Evolutionary conservation across 2,113 vertebrate species (phyloP).

Genomic region (Prietella phreatophila): DNA sequence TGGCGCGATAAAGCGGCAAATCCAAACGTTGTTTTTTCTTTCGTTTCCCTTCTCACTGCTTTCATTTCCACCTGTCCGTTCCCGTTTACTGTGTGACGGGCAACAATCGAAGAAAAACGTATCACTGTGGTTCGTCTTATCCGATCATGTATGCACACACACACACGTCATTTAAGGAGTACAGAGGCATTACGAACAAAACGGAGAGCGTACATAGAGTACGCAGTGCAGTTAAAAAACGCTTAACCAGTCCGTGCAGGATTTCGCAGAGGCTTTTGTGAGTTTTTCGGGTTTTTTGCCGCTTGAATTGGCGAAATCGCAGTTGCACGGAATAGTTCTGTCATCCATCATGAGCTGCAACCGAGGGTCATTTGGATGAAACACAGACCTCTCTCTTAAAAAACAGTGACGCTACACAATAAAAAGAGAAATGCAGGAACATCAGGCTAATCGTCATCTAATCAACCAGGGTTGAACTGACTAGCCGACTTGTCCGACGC

Average conservation of each 20-base stretch:
- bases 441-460: conserved; percentile 7
- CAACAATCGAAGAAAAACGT: no score
- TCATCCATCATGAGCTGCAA: not conserved
- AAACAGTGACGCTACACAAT: not conserved
- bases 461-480: conserved; percentile 3
- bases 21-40: not conserved
- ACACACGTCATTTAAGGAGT: not conserved
- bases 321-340: not conserved
- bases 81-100: no score
- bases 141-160: not conserved
- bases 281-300: no score
- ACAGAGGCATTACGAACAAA: not conserved
- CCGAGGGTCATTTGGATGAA: not conserved
- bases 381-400: not conserved
- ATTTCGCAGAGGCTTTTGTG: no score
- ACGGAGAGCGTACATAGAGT: not conserved
- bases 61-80: no score
- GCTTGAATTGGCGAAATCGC: no score
- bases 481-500: not conserved
- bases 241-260: not conserved
- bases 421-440: not conserved
- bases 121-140: not conserved
- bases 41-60: no score
- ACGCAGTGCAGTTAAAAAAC: no score
- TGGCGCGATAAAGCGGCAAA: not conserved